These are phyloP conservation scores for Geophilus truncorum DNA, from an alignment of 2,888 invertebrate genomes.

Conservation along the genomic window DNA sequence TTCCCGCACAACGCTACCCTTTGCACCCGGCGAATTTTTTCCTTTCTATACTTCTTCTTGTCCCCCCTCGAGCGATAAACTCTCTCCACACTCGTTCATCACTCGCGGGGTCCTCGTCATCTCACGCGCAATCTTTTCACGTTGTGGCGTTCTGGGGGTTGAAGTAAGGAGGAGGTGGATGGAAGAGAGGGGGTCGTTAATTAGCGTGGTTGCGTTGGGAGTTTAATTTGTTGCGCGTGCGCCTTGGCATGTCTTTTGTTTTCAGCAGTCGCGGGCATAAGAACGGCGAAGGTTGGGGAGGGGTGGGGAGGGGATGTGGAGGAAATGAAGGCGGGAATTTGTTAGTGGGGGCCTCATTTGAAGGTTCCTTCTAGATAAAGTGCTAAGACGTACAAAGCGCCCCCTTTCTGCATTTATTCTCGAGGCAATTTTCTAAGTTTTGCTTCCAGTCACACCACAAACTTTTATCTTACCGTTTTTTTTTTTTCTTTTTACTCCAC, in stretches of 20 bases:
- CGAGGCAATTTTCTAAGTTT: neutral
- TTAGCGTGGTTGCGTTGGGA: neutral
- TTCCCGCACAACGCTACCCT: neutral
- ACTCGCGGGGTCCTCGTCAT: neutral
- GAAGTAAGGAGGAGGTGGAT: neutral
- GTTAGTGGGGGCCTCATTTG: slow-evolving; percentile 4
- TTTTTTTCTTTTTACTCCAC: neutral
- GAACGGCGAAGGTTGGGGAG: too few relatives aligned
- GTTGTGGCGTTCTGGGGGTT: slow-evolving; percentile 4
- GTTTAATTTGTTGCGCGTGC: slow-evolving; percentile 10
- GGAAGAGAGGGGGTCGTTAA: neutral
- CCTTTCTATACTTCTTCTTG: neutral
- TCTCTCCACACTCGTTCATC: slow-evolving; percentile 4
- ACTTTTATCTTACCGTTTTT: neutral
- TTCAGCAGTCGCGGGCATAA: neutral
- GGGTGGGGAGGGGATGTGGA: slow-evolving; percentile 1
- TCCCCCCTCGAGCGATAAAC: slow-evolving; percentile 3
- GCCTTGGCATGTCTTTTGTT: slow-evolving; percentile 10
- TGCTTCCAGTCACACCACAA: neutral
- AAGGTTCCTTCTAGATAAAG: neutral
- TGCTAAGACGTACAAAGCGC: neutral
- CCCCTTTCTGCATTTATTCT: slow-evolving; percentile 5
- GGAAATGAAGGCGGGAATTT: slow-evolving; percentile 10
- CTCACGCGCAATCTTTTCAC: neutral
- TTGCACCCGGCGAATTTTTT: neutral